These are phyloP conservation scores for Glaucomys volans DNA, from an alignment of 2,113 vertebrate species.

Conservation along the genomic window DNA sequence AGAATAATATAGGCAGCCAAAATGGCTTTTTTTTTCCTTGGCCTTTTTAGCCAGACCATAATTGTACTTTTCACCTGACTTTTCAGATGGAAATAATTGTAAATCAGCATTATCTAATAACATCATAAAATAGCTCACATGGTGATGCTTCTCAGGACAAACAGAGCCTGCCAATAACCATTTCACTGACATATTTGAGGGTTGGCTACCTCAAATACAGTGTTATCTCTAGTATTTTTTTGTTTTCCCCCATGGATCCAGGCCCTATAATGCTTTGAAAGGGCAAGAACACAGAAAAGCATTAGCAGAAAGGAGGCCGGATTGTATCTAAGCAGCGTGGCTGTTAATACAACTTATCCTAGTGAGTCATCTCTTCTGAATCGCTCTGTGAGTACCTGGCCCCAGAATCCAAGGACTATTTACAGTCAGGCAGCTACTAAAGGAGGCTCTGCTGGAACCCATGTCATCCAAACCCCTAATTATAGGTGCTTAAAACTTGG, in stretches of 20 bases:
- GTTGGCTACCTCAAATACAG: not conserved
- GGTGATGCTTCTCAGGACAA: not conserved
- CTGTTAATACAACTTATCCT: slow-evolving; percentile 44
- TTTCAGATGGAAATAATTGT: slow-evolving; percentile 47
- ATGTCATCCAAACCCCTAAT: slow-evolving; percentile 73
- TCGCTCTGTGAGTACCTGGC: slow-evolving; percentile 49
- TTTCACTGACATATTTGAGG: not conserved
- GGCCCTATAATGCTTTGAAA: slow-evolving; percentile 29
- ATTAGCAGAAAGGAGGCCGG: slow-evolving; percentile 6
- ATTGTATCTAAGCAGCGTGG: not conserved
- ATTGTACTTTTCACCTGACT: slow-evolving; percentile 40
- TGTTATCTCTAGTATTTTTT: not conserved
- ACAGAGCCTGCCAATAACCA: slow-evolving; percentile 19
- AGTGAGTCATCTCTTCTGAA: slow-evolving; percentile 37
- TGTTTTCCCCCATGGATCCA: not conserved
- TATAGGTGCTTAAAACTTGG: slow-evolving; percentile 74
- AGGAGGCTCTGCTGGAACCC: slow-evolving; percentile 66
- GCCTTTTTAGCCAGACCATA: slow-evolving; percentile 52
- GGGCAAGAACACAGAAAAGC: slow-evolving; percentile 50
- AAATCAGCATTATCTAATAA: slow-evolving; percentile 27
- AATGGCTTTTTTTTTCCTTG: not conserved
- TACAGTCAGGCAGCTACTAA: slow-evolving; percentile 63
- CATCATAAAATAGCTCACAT: not conserved
- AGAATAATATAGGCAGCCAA: slow-evolving; percentile 44
- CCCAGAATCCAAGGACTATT: slow-evolving; percentile 70